Evolutionary conservation across 2,888 invertebrate genomes (phyloP), one percentile per base, ranked within the genome.

Genomic region (Linnaemya vulpina): DNA sequence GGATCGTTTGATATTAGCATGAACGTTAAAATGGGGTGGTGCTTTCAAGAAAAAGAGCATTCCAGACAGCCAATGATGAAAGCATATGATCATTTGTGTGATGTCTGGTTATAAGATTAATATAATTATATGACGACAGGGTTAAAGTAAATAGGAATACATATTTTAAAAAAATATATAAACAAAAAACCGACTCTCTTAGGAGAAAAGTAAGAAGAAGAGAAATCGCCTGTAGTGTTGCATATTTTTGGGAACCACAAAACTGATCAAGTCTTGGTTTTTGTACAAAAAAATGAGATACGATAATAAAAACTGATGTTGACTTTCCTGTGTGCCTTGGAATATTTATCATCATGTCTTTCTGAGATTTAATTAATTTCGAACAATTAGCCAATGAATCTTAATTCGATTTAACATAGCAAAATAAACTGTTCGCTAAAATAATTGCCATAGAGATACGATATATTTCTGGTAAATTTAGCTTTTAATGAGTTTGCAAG

Each of bases 61-160:
- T 63, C 15, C 1, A 62, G 17, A 22, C 65, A 78, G 68, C 84
- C 84, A 85, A 85, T 85, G 46, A 78, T 62, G 43, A 62, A 40
- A 65, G 68, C 74, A 30, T 53, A 53, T 20, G 10, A 11, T 22
- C 10, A 22, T 46, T 15, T 25, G 11, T 58, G 4, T 51, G 25
- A 55, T 25, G 13, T 7, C 30, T 17, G 20, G 70, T 30, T 78
- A 62, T 17, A 43, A 49, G 43, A 43, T 49, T 49, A 11, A 58
- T 76, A 22, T 53, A 55, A 65, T 63, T 65, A 55, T 67, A 74
- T 51, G 22, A 67, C 75, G 43, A 62, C 46, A 68, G 46, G 68
- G 51, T 62, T 75, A 62, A 75, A 30, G 53, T 75, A 79, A 74
- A 63, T 63, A 65, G 17, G n/a, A 30, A 15, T 11, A 13, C 8